Conservation (phyloP, 2,888 invertebrate genomes). For the Amphipyra berbera region DNA sequence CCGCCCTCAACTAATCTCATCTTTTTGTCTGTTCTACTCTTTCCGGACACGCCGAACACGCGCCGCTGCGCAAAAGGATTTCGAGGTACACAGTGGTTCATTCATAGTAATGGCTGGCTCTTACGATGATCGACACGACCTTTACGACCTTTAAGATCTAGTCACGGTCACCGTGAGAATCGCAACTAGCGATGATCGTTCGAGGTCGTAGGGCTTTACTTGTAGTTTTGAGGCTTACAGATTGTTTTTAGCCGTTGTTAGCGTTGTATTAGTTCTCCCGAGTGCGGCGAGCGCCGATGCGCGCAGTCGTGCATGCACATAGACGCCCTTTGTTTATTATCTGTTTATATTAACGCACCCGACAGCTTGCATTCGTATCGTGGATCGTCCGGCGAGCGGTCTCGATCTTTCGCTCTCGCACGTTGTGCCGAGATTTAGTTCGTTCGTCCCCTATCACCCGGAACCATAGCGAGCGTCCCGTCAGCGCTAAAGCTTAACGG, state of each 20-base stretch:
- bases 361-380: conserved; percentile 88
- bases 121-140: conserved; percentile 84
- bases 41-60: conserved; percentile 92
- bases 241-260: conserved; percentile 90
- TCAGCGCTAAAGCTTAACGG: conserved; percentile 75
- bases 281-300: conserved; percentile 88
- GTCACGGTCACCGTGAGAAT: conserved; percentile 81
- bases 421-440: conserved; percentile 76
- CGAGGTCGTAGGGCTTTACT: conserved; percentile 90
- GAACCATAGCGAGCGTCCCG: conserved; percentile 80
- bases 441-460: conserved; percentile 77
- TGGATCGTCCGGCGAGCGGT: conserved; percentile 87
- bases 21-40: conserved; percentile 93
- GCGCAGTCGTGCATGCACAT: conserved; percentile 89
- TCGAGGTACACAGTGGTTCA: conserved; percentile 94
- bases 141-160: conserved; percentile 77
- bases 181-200: conserved; percentile 85
- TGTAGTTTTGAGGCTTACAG: conserved; percentile 90
- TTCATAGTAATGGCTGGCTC: conserved; percentile 88
- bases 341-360: conserved; percentile 89
- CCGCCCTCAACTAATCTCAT: conserved; percentile 91
- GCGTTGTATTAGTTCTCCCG: conserved; percentile 89
- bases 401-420: conserved; percentile 80
- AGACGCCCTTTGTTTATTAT: conserved; percentile 88
- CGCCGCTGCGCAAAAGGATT: conserved; percentile 94